phyloP scores from a whole-genome alignment of 2,797 vertebrate genomes.

The Sebastes miniatus region DNA sequence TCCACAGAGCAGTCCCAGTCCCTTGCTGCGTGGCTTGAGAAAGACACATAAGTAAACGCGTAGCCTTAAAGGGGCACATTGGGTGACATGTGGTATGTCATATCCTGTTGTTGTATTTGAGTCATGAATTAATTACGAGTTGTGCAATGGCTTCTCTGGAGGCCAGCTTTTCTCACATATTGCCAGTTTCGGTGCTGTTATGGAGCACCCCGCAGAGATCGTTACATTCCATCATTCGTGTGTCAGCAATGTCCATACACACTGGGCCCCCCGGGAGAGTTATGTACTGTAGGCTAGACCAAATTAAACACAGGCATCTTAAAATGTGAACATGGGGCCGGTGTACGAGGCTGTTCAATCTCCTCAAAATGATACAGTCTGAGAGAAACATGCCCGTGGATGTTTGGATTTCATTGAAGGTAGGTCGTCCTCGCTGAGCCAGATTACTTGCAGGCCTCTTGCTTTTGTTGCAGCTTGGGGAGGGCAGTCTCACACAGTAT shows the following conservation, averaged over 20 bases:
- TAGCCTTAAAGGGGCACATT: background rate
- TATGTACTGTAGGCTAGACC: conserved; percentile 25
- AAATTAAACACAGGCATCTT: conserved; percentile 57
- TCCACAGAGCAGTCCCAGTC: background rate
- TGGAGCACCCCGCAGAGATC: conserved; percentile 54
- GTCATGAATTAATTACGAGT: conserved; percentile 35
- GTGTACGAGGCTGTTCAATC: background rate
- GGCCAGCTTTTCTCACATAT: conserved; percentile 9
- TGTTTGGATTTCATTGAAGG: conserved; percentile 60
- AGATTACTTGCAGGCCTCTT: conserved; percentile 18
- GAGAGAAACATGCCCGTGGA: conserved; percentile 38
- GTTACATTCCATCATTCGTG: conserved; percentile 61
- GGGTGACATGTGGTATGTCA: conserved; percentile 28
- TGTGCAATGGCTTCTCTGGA: conserved; percentile 46
- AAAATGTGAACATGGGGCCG: conserved; percentile 24
- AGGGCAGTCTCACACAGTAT: conserved; percentile 22
- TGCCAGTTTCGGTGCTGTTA: conserved; percentile 39
- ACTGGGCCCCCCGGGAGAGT: conserved; percentile 12
- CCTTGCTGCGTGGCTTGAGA: background rate
- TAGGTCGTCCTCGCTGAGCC: background rate
- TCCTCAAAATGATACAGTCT: background rate
- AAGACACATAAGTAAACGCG: background rate
- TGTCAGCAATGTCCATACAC: conserved; percentile 57
- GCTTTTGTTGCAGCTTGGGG: background rate
- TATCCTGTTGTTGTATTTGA: conserved; percentile 58